Base-by-base conservation (phyloP, 1,140 invertebrate genomes). In the Heliconius hermathena region DNA sequence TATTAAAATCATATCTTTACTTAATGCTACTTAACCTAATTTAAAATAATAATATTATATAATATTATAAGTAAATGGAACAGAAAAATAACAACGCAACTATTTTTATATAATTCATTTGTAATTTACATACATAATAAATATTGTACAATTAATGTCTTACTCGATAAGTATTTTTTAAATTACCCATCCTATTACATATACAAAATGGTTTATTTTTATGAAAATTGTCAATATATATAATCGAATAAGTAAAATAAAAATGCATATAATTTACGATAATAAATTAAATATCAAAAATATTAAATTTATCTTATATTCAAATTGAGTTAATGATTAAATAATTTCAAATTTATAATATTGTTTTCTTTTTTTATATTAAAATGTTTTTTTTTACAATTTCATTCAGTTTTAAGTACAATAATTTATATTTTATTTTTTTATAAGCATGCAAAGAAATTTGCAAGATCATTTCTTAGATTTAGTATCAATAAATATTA, bases 401-500 rank as follows among this genome's bases (percentile, higher is more conserved):
- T 8, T 20, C 1, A 52, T 18, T 20, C 49, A 52, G 6, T 18
- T 20, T 52, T 52, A 52, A 8, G 3, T 20, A 9, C 18, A 11
- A 20, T 26, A 60, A 22, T 60, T 11, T 22, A 22, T 22, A 20
- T n/a, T 22, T 11, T 22, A 2, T 3, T 36, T 60, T 60, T 60
- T 22, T 22, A 22, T 22, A 22, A 60, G 2, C 9, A 66, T 57
- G 11, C 4, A 29, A 26, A 9, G 22, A 11, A 66, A 8, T 16
- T 13, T 16, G 1, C 16, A 29, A 66, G 0, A 26, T 26, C 1
- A 66, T 3, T n/a, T 57, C 8, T 57, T 66, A 66, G 60, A 60
- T 29, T 66, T 66, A 66, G 13, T 66, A 29, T 66, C 13, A 66
- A 66, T 66, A 66, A 66, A 66, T 66, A 66, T 29, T 66, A 66